Evolutionary conservation across 2,888 invertebrate species (phyloP), one percentile per base, ranked within the genome.

Genomic region (Drosophila longiperda): DNA sequence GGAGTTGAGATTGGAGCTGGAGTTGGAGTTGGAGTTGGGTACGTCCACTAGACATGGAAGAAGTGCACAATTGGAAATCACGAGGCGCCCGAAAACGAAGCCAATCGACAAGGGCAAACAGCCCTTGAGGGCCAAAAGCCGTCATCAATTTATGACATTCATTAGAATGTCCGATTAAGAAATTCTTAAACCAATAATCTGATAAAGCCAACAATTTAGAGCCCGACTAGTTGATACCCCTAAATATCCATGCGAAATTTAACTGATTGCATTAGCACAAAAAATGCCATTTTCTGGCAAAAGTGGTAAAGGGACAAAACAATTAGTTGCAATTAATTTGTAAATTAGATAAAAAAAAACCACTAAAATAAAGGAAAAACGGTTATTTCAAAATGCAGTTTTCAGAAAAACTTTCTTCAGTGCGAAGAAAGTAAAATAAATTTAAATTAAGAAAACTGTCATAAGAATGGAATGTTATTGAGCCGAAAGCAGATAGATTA

Each of bases 81-180:
- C 81, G 68, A 68, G 61, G 69, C 67, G 73, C 61, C 50, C 60
- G 49, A 68, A 90, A 92, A 92, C 91, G 92, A 91, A 92, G 92
- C 92, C 92, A 92, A 91, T 91, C 79, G 82, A 59, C 71, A 57
- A 5, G 20, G 57, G 42, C 34, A n/a, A 53, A 29, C 26, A 45
- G 42, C 53, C 80, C 61, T 69, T 58, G 49, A 65, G 70, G 61
- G 69, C 36, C 26, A 34, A 11, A 11, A 7, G 26, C 69, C 69
- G 75, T 91, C 87, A 92, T 91, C 92, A 91, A 91, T 91, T 91
- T 91, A 91, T 91, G 92, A 91, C 91, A 91, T 91, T 91, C 92
- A 91, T 91, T 91, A 92, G 91, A 91, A 91, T 86, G 91, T 90
- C 91, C 90, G 92, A 92, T 91, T 92, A 91, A 87, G 91, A 87